phyloP scores from a whole-genome alignment of 2,888 invertebrate genomes.

The Agonopterix alstromeriana region DNA sequence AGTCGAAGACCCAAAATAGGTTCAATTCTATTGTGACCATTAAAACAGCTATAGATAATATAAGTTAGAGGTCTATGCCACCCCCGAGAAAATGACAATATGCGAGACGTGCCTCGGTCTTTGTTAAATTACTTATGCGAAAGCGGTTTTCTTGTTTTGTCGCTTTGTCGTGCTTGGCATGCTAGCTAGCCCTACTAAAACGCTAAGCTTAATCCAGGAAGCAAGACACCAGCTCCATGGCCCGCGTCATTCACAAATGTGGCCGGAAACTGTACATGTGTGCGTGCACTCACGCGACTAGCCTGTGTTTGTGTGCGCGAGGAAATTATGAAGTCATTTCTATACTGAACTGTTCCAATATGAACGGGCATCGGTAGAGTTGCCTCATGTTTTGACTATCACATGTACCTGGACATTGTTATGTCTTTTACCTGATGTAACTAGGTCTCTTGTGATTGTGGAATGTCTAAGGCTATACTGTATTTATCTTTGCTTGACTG shows the following conservation, averaged over 20 bases:
- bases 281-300: constrained; percentile 20
- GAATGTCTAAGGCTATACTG: too few relatives aligned
- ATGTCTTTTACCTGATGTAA: constrained; percentile 20
- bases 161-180: too few relatives aligned
- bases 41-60: too few relatives aligned
- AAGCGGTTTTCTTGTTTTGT: too few relatives aligned
- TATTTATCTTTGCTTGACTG: too few relatives aligned
- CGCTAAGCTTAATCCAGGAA: background rate
- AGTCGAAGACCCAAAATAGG: too few relatives aligned
- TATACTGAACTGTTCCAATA: constrained; percentile 30
- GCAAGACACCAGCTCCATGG: background rate
- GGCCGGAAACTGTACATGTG: constrained; percentile 46
- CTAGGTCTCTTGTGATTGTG: constrained; percentile 9
- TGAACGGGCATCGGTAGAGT: constrained; percentile 26
- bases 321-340: constrained; percentile 58
- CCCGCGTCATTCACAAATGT: constrained; percentile 53
- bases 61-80: too few relatives aligned
- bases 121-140: too few relatives aligned
- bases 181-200: too few relatives aligned
- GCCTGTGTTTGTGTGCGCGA: constrained; percentile 27
- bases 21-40: too few relatives aligned
- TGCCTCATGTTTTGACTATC: constrained; percentile 38
- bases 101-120: too few relatives aligned
- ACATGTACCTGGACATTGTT: constrained; percentile 22
- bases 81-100: too few relatives aligned